Evolutionary conservation across 1,140 invertebrate genomes (phyloP), one percentile per base, ranked within the genome.

Genomic region (Grapholita molesta): DNA sequence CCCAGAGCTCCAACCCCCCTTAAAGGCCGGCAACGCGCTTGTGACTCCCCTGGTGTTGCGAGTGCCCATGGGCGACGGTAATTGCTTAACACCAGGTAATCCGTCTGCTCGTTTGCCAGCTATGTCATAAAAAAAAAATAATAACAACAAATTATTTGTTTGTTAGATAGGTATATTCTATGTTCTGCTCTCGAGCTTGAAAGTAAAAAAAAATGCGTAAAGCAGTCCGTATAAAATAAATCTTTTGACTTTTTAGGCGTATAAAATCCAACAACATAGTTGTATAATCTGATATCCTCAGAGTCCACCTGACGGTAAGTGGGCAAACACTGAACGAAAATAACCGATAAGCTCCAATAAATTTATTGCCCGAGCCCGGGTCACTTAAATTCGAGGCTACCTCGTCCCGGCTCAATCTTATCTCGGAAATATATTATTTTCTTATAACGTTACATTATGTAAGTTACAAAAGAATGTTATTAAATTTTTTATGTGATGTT

Each of bases 301-400:
- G 23, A 9, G 11, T 28, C 53, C 53, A 28, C 24, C 53, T 57
- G 53, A n/a, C 23, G 21, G 24, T 57, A 57, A 57, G 53, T 57
- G 53, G 53, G 23, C 23, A 57, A 48, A 28, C 53, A 57, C 53
- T 57, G 25, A 57, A 57, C 53, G 53, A 57, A 57, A 57, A 57
- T 57, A 57, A n/a, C 53, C 53, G 23, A 57, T 57, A 57, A 57
- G 53, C 53, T 57, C 24, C 53, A 57, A 57, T 57, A 57, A 57
- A 57, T 25, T 24, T 57, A 57, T 57, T 57, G 24, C 23, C 53
- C 7, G 23, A 57, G 53, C 53, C 21, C 23, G 53, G 55, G 55
- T 28, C 55, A 61, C 55, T 61, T 61, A 61, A 61, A 61, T 61
- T 61, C 55, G 55, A 28, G 55, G 55, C 53, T 23, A 21, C 24